Conservation (phyloP, 2,113 vertebrate genomes). For the Eulacestoma nigropectus region DNA sequence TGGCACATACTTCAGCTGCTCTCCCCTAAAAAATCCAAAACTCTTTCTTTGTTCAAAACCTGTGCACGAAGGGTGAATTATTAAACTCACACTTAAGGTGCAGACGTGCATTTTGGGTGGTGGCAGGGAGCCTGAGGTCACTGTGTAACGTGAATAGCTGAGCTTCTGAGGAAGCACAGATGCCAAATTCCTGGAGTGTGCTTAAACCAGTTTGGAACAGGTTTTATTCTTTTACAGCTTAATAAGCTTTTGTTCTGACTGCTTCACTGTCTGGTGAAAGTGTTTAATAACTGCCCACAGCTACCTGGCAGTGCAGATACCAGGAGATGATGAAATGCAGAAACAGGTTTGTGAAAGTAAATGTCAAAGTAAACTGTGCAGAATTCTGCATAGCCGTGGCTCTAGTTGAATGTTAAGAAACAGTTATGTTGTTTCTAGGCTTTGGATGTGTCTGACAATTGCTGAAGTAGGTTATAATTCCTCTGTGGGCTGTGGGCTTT, state of each 20-base stretch:
- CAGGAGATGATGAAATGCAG: background rate
- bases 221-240: background rate
- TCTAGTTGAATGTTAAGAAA: background rate
- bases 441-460: background rate
- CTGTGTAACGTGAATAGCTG: rapidly evolving
- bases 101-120: background rate
- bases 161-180: background rate
- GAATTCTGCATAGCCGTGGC: background rate
- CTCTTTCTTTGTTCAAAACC: rapidly evolving
- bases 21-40: background rate
- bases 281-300: background rate
- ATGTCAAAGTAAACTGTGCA: background rate
- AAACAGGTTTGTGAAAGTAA: background rate
- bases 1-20: background rate
- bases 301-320: background rate
- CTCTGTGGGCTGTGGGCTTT: background rate
- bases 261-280: background rate
- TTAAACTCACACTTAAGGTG: background rate
- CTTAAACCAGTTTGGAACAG: background rate
- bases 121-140: background rate
- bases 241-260: background rate
- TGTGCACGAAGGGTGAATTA: background rate
- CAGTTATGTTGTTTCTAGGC: background rate
- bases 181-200: background rate
- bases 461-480: background rate